Evolutionary conservation across 2,113 vertebrate species (phyloP).

Genomic region (Eleginops maclovinus): DNA sequence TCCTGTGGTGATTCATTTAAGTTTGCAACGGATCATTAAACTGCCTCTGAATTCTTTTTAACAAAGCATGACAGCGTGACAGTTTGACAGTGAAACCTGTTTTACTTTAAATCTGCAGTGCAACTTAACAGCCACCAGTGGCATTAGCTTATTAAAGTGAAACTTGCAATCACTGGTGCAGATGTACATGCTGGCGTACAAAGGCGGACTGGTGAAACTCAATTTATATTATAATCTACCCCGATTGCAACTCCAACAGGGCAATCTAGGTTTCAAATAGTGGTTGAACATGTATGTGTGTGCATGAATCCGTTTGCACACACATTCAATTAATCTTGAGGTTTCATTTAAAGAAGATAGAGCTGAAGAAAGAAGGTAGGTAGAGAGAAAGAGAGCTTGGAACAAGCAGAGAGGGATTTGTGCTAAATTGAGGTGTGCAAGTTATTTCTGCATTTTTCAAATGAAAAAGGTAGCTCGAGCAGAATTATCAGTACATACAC

Average conservation of each 20-base stretch:
- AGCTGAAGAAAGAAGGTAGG: constrained; percentile 11
- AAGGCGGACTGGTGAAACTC: background rate
- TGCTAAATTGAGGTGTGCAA: constrained; percentile 5
- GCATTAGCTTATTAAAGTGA: constrained; percentile 32
- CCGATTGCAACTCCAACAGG: constrained; percentile 1
- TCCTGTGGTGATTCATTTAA: constrained; percentile 73
- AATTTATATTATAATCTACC: constrained; percentile 32
- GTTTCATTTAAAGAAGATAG: constrained; percentile 29
- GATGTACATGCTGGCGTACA: constrained; percentile 31
- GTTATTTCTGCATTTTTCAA: constrained; percentile 22
- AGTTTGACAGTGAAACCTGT: constrained; percentile 63
- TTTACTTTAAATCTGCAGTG: constrained; percentile 40
- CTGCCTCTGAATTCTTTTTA: constrained; percentile 56
- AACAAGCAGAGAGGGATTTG: constrained; percentile 22
- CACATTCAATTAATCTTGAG: background rate
- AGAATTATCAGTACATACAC: constrained; percentile 43
- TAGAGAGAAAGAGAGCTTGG: constrained; percentile 7
- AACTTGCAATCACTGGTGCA: constrained; percentile 21
- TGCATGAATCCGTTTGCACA: background rate
- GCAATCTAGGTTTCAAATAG: constrained; percentile 30
- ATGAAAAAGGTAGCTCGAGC: constrained; percentile 12
- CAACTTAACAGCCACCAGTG: constrained; percentile 22
- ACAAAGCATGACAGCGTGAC: constrained; percentile 54
- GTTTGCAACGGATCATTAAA: constrained; percentile 72
- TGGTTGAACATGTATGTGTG: background rate